Percentiles rank a stretch among this genome's conserved stretches.
Conservation (phyloP, 53 echinoderm and acorn worm species). For the Arbacia lixula region DNA sequence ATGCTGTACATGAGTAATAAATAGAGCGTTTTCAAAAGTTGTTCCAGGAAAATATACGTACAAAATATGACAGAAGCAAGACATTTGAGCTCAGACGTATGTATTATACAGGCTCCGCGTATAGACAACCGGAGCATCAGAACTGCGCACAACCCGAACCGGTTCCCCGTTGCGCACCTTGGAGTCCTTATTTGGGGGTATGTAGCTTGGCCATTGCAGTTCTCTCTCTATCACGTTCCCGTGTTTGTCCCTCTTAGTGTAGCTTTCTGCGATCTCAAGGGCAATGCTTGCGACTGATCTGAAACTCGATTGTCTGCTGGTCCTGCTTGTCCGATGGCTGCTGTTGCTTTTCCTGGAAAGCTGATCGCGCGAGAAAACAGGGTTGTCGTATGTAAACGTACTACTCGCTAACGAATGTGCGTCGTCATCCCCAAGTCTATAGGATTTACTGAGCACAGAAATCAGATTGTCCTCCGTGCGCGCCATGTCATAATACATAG, state of each 20-base stretch:
- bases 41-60: too few species aligned
- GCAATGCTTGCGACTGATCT: conserved; percentile 90
- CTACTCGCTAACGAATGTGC: conserved; percentile 73
- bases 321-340: conserved; percentile 24
- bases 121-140: conserved; percentile 49
- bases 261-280: conserved; percentile 68
- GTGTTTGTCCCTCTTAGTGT: conserved; percentile 38
- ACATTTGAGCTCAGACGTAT: conserved; percentile 47
- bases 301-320: conserved; percentile 91
- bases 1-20: too few species aligned
- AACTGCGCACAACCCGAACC: conserved; percentile 52
- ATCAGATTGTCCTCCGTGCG: conserved; percentile 82
- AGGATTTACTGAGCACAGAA: conserved; percentile 77
- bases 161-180: conserved; percentile 63
- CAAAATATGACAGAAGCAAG: neutral
- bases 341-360: conserved; percentile 56
- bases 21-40: too few species aligned
- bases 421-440: conserved; percentile 67
- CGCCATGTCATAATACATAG: conserved; percentile 93
- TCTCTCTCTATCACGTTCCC: conserved; percentile 44
- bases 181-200: conserved; percentile 67
- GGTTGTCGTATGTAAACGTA: conserved; percentile 94
- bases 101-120: conserved; percentile 58
- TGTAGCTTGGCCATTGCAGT: conserved; percentile 79
- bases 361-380: conserved; percentile 76